Conservation (phyloP, 2,888 invertebrate species). For the Myathropa florea region DNA sequence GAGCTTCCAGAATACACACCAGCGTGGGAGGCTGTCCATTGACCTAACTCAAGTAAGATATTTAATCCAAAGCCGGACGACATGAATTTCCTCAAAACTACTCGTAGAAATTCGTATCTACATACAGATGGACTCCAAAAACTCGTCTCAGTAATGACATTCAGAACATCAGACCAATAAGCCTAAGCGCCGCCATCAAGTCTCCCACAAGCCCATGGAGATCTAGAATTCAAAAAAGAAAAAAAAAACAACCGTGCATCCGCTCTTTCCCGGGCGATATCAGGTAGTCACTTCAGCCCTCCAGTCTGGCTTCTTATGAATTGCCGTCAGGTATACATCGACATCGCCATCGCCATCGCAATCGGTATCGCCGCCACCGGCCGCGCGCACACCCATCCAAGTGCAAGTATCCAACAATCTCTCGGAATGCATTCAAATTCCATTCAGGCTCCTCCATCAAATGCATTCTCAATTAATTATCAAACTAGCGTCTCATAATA, state of each 20-base stretch:
- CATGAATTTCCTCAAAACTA: neutral
- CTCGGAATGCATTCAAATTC: conserved; percentile 56
- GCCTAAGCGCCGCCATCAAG: conserved; percentile 12
- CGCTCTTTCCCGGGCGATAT: neutral
- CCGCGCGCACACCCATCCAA: neutral
- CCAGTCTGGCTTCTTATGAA: neutral
- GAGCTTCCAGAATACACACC: neutral
- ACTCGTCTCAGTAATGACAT: neutral
- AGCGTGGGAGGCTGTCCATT: neutral
- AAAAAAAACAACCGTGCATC: neutral
- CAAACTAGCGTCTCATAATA: conserved; percentile 48
- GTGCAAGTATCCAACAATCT: conserved; percentile 1
- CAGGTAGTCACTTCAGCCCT: neutral
- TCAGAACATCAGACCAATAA: neutral
- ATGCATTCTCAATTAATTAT: conserved; percentile 67
- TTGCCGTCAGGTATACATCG: neutral
- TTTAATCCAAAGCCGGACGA: neutral
- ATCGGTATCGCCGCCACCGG: neutral
- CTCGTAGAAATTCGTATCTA: neutral
- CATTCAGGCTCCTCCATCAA: conserved; percentile 53
- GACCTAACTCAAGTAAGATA: neutral
- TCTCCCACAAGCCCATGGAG: neutral
- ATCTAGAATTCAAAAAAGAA: neutral
- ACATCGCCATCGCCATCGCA: neutral
- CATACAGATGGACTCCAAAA: neutral